Percentiles rank a stretch among this genome's conserved stretches.
phyloP scores from a whole-genome alignment of 2,113 vertebrate genomes.

The Ovibos moschatus region DNA sequence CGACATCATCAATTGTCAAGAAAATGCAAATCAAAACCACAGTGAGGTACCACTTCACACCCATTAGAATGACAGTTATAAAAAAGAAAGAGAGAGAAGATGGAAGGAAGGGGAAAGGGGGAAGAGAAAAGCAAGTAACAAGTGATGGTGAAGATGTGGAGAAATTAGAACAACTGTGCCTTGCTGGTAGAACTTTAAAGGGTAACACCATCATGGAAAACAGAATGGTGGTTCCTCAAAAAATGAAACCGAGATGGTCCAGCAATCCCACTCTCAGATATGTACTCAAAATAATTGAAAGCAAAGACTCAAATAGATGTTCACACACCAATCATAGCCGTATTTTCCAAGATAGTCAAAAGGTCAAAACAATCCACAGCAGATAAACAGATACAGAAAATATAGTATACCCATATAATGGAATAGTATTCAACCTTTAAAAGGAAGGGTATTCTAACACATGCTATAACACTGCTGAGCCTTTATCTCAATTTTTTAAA shows the following conservation, averaged over 20 bases:
- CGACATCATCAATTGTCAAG: neutral
- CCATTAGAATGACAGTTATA: neutral
- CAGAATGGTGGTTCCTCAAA: neutral
- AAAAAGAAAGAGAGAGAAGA: neutral
- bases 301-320: neutral
- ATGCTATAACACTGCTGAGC: neutral
- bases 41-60: neutral
- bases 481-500: neutral
- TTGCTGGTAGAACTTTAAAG: neutral
- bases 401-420: neutral
- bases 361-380: neutral
- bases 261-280: neutral
- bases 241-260: neutral
- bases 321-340: neutral
- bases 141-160: neutral
- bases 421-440: neutral
- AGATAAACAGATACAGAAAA: neutral
- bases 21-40: neutral
- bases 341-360: neutral
- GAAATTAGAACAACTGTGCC: neutral
- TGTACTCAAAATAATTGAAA: neutral
- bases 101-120: neutral
- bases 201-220: neutral
- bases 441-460: neutral
- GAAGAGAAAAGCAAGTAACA: neutral